Evolutionary conservation across 2,888 invertebrate species (phyloP), one percentile per base, ranked within the genome.

Genomic region (Callyntrura sp.): DNA sequence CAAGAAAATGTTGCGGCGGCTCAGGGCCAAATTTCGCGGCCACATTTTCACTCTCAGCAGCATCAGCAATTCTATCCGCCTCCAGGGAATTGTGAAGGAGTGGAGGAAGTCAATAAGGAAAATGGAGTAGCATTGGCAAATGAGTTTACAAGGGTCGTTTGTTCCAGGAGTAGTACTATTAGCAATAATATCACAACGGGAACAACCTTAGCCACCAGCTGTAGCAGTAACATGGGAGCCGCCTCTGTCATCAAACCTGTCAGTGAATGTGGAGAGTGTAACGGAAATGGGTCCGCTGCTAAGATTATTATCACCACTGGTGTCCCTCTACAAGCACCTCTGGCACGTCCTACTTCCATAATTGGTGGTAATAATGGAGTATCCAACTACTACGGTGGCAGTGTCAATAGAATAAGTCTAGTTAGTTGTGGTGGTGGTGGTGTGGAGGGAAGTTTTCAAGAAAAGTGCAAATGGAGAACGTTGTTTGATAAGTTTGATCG

Each of bases 401-500:
- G n/a, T 20, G 65, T 35, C 73, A 73, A 55, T 35, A 81, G 60
- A 81, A 81, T 81, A 81, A 81, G 81, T 81, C 62, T 81, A 43
- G 62, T 81, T 20, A 68, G 79, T 78, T 28, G 84, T 70, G 60
- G 1, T 25, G 28, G 48, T n/a, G 25, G 48, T n/a, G 35, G 68
- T 68, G 83, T 68, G n/a, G 81, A 43, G 62, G n/a, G n/a, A n/a
- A 83, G 83, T 83, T 85, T 88, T 48, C 88, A 91, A 57, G 90
- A 92, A 88, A 91, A 91, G 83, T 92, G 92, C 90, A 91, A 91
- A 79, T 92, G 92, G 92, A 78, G 90, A 88, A 76, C 90, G 73
- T 79, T 92, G 68, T 92, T 92, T 91, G 92, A 92, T 78, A 91
- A 98, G 97, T 98, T 97, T 94, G 98, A 98, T 95, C 97, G 97